Base-by-base conservation (phyloP, 2,113 vertebrate species). In the Canis aureus region DNA sequence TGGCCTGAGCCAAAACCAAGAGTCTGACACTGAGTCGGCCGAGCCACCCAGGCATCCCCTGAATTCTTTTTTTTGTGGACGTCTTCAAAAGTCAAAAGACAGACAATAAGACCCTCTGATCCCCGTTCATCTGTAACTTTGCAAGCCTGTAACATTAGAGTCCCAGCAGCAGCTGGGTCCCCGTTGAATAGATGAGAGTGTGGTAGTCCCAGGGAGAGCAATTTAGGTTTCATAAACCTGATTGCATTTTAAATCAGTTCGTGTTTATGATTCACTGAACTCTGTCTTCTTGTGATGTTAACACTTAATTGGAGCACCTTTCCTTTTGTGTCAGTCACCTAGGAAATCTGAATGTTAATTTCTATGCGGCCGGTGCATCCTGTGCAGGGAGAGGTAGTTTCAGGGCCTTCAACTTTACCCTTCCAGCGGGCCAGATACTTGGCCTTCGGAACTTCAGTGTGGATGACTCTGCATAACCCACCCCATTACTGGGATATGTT, bases 51-150 rank as follows among this genome's bases (percentile, higher is more conserved):
- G 66, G 66, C 7, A 2, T 16, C 66, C 29, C 32, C 66, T 69
- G 66, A 17, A n/a, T n/a, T 67, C 29, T 69, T 32, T 69, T 55
- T 91, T 0, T 3, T 84, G 27, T 81, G 96, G 89, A 94, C 86
- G 83, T 97, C 38, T 20, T 86, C 93, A 89, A 97, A 98, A 97
- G 43, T 60, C 92, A 85, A 96, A 93, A 96, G 92, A 60, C 76
- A 97, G 97, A 97, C 98, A 97, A 94, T 96, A 96, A 96, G 89
- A 57, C 57, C 94, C 94, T 93, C 92, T 98, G 95, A 96, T 96
- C 92, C 8, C 85, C 89, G 22, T 96, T 97, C 64, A 12, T 95
- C 71, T 93, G 53, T 73, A 88, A 82, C 95, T 98, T 93, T 95
- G 3, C 1, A 62, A 91, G 93, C 71, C 59, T 82, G 23, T 62